A percentile compares a stretch with the other conserved stretches of the same genome.
phyloP scores from a whole-genome alignment of 2,797 vertebrate genomes.

The Falco concolor region DNA sequence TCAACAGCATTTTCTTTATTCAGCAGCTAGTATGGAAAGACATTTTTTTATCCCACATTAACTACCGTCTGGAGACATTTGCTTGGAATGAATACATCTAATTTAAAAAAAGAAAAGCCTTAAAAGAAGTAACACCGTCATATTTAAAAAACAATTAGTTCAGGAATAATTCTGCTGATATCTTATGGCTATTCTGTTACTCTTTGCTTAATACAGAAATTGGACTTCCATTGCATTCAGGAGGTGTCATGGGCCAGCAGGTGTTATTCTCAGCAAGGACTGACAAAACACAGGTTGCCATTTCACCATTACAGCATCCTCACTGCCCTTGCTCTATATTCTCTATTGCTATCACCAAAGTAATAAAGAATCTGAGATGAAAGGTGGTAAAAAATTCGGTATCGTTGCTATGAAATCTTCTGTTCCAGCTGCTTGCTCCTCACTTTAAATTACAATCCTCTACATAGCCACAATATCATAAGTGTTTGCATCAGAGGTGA shows the following conservation, averaged over 20 bases:
- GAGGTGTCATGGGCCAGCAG: neutral
- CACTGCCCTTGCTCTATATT: neutral
- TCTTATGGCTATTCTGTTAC: neutral
- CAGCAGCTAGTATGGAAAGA: neutral
- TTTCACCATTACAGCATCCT: neutral
- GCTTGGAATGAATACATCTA: neutral
- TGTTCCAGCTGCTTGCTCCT: constrained; percentile 1
- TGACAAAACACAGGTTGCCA: neutral
- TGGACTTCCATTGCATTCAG: neutral
- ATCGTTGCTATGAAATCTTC: neutral
- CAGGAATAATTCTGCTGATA: neutral
- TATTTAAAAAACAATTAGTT: neutral
- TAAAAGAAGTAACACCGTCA: neutral
- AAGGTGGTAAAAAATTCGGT: neutral
- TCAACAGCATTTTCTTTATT: neutral
- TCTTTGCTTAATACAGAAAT: neutral
- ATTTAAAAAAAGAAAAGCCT: neutral
- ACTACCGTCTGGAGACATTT: neutral
- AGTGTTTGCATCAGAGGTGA: neutral
- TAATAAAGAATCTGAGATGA: neutral
- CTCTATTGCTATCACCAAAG: neutral
- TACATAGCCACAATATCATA: neutral
- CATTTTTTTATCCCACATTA: neutral
- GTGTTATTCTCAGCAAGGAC: neutral
- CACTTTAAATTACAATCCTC: neutral